These are phyloP conservation scores for Axea sp. DNA, from an alignment of 2,888 invertebrate genomes.

Conservation along the genomic window DNA sequence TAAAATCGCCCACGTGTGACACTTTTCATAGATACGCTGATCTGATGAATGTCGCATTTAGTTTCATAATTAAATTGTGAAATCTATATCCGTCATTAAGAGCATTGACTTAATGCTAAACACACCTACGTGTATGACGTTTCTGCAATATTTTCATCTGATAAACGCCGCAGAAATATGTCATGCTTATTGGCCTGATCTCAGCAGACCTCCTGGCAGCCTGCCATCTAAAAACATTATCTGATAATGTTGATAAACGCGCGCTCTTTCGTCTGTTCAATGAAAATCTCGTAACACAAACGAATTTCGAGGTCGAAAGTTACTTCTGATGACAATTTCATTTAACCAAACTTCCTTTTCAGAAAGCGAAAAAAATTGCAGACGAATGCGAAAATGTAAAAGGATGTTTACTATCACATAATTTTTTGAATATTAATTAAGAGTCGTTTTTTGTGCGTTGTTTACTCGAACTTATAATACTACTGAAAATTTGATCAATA, in stretches of 20 bases:
- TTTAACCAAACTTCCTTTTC: neutral
- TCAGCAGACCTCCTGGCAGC: constrained; percentile 52
- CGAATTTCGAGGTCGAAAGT: constrained; percentile 2
- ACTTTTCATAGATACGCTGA: neutral
- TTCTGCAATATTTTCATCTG: constrained; percentile 63
- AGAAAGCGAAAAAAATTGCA: neutral
- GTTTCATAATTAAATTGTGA: constrained; percentile 25
- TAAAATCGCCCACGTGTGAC: constrained; percentile 9
- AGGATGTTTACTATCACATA: too few species aligned
- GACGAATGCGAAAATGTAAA: neutral
- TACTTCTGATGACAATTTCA: neutral
- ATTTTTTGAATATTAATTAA: neutral
- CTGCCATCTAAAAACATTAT: constrained; percentile 61
- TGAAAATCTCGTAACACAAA: constrained; percentile 42
- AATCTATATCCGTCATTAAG: constrained; percentile 25
- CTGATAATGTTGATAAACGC: constrained; percentile 60
- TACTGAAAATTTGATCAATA: constrained; percentile 29
- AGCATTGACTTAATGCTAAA: constrained; percentile 43
- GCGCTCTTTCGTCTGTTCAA: constrained; percentile 38
- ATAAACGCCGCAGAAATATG: constrained; percentile 61
- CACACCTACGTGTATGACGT: constrained; percentile 24
- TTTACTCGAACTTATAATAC: constrained; percentile 8
- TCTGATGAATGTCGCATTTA: constrained; percentile 6
- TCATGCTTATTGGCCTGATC: constrained; percentile 63
- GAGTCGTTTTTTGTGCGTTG: constrained; percentile 10